These are phyloP conservation scores for Ptycholaimellus sp. DNA, from an alignment of 2,888 invertebrate genomes.

Conservation along the genomic window DNA sequence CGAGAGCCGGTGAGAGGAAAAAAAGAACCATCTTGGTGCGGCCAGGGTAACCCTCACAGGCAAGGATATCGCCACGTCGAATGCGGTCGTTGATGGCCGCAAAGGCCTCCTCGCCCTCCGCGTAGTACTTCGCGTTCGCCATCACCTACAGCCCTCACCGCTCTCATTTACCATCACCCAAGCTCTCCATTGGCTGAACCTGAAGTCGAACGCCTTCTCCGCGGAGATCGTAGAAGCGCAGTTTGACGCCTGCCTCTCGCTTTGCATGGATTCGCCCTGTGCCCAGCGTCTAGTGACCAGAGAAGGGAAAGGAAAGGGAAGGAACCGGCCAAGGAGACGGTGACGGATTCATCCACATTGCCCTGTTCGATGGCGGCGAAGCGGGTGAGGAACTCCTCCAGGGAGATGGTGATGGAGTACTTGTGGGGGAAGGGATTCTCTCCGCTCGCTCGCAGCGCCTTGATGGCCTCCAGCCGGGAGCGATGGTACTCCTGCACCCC, in stretches of 20 bases:
- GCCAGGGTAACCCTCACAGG: conserved; percentile 37
- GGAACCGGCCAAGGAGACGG: conserved; percentile 49
- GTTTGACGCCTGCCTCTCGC: conserved; percentile 66
- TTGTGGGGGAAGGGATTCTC: conserved; percentile 88
- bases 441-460: conserved; percentile 48
- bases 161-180: background rate
- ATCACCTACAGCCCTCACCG: conserved; percentile 10
- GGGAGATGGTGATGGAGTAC: conserved; percentile 64
- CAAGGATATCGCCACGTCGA: conserved; percentile 79
- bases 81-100: conserved; percentile 52
- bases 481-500: conserved; percentile 65
- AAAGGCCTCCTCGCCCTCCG: conserved; percentile 43
- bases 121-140: conserved; percentile 25
- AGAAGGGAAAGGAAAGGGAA: background rate
- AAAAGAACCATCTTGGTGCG: conserved; percentile 46
- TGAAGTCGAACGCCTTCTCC: conserved; percentile 79
- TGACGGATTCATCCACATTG: conserved; percentile 39
- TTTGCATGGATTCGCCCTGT: conserved; percentile 64
- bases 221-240: conserved; percentile 85
- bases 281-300: background rate
- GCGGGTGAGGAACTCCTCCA: conserved; percentile 62
- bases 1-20: background rate
- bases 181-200: background rate
- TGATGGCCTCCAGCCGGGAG: conserved; percentile 51
- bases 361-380: conserved; percentile 47